Conservation (phyloP, 2,888 invertebrate species). For the Drosophila diplacantha region DNA sequence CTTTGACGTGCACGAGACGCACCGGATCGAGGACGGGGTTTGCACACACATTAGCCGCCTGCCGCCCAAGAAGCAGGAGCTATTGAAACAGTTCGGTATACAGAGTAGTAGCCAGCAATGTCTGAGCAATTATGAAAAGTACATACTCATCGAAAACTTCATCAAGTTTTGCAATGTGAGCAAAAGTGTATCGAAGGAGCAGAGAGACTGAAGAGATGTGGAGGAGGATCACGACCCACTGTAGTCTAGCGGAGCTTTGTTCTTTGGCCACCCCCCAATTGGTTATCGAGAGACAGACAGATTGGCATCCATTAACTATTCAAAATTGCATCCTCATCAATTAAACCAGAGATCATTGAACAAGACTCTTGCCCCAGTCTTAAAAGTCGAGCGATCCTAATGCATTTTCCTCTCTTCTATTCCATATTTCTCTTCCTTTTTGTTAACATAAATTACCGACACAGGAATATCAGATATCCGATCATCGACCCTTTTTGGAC, state of each 20-base stretch:
- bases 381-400: constrained; percentile 3
- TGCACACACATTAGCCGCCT: constrained; percentile 77
- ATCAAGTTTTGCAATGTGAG: constrained; percentile 78
- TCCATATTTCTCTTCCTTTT: constrained; percentile 1
- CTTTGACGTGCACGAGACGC: constrained; percentile 77
- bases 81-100: constrained; percentile 78
- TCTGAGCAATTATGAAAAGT: constrained; percentile 78
- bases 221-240: constrained; percentile 25
- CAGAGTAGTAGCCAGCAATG: constrained; percentile 77
- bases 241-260: constrained; percentile 60
- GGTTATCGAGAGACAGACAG: constrained; percentile 37
- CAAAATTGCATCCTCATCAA: constrained; percentile 60
- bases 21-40: constrained; percentile 77
- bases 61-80: constrained; percentile 78
- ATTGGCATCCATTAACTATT: constrained; percentile 21
- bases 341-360: constrained; percentile 52
- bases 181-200: constrained; percentile 61
- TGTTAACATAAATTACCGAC: neutral
- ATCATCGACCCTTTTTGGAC: constrained; percentile 78
- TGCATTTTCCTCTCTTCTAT: constrained; percentile 5
- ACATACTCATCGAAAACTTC: constrained; percentile 78
- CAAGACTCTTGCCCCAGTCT: constrained; percentile 60
- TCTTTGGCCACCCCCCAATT: constrained; percentile 51
- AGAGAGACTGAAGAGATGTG: constrained; percentile 6
- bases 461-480: constrained; percentile 77